Base-by-base conservation (phyloP, 1,140 invertebrate species). In the Drosophila bocqueti region DNA sequence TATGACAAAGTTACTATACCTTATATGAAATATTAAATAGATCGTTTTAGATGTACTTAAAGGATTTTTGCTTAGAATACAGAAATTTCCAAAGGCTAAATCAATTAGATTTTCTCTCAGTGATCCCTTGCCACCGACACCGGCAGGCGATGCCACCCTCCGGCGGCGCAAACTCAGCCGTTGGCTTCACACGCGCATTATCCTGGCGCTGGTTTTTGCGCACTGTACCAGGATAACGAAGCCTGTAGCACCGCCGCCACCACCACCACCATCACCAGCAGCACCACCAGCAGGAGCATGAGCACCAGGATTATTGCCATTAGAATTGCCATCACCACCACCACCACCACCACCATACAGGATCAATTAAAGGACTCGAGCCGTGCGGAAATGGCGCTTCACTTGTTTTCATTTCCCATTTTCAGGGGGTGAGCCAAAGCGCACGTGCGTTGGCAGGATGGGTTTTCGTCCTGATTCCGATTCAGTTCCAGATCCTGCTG, bases 361-460 rank as follows among this genome's bases (percentile, higher is more conserved):
- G 64, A 79, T 79, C 84, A 89, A 89, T 89, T 89, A 78, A 81
- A 49, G 68, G 64, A 77, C 42, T 66, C 86, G 58, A 74, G 38
- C 47, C 79, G 76, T 77, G 84, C 80, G 84, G 80, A 90, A 76
- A 89, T 84, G 81, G 73, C 78, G 78, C 54, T 90, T 83, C 84
- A 89, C 84, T 89, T 89, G 84, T 89, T 89, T 81, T 90, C 69
- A 89, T 89, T 90, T 81, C 61, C 47, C 65, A 59, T 36, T 57
- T 57, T 61, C 58, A 52, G 69, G 79, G 78, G 79, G 65, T 69
- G 76, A 69, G 54, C 67, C 49, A 64, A 38, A 31, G 47, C 84
- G 85, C 85, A 89, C 85, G 85, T 89, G 85, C 83, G 78, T 24
- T 46, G 60, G 38, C 64, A 57, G 60, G 43, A 34, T 45, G 24